A percentile compares a stretch with the other conserved stretches of the same genome.
These are phyloP conservation scores for Drosophila ercepeae DNA, from an alignment of 1,140 invertebrate species.

Conservation along the genomic window DNA sequence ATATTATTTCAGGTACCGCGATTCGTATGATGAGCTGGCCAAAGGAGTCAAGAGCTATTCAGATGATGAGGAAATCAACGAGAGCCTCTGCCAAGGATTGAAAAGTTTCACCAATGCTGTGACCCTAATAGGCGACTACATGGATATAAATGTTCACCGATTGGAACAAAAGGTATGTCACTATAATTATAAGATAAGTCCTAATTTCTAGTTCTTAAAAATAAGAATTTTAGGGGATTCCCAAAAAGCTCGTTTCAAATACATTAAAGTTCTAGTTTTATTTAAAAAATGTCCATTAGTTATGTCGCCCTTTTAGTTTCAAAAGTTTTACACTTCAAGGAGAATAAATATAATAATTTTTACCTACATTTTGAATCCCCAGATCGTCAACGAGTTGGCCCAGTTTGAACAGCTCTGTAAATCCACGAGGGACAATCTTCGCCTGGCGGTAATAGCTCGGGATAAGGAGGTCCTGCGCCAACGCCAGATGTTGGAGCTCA, in stretches of 20 bases:
- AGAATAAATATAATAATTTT: not conserved
- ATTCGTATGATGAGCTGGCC: conserved; percentile 88
- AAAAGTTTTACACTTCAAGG: too few species aligned
- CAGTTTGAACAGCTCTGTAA: conserved; percentile 90
- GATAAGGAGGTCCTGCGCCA: conserved; percentile 88
- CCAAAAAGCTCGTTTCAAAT: too few species aligned
- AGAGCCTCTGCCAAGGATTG: conserved; percentile 87
- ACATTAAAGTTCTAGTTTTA: too few species aligned
- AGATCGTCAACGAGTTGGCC: conserved; percentile 85
- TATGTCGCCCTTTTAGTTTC: too few species aligned
- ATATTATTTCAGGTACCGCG: conserved; percentile 85
- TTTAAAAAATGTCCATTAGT: too few species aligned
- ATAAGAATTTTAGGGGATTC: too few species aligned
- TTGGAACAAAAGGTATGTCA: conserved; percentile 87
- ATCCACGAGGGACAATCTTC: conserved; percentile 89
- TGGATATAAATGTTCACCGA: conserved; percentile 88
- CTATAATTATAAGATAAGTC: too few species aligned
- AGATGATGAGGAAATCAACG: conserved; percentile 88
- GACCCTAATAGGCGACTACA: conserved; percentile 88
- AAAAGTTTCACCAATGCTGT: conserved; percentile 87
- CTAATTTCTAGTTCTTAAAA: conserved; percentile 65
- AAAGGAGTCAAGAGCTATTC: conserved; percentile 88
- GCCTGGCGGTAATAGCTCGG: conserved; percentile 88
- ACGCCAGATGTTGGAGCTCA: conserved; percentile 83
- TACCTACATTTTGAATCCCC: too few species aligned